These are phyloP conservation scores for Toxostoma redivivum DNA, from an alignment of 2,113 vertebrate species.

Conservation along the genomic window DNA sequence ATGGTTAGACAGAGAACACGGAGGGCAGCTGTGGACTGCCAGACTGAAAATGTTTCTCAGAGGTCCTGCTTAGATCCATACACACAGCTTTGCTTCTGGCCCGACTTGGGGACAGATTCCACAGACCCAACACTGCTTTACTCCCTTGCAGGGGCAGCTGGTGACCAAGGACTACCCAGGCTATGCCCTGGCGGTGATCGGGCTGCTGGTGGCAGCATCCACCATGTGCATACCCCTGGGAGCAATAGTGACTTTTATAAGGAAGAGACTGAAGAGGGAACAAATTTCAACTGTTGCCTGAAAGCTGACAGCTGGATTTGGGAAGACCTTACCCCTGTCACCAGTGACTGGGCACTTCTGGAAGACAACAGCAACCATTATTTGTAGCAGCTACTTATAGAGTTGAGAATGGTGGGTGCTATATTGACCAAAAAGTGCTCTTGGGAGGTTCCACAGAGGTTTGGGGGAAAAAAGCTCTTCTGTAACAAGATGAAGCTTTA, in stretches of 20 bases:
- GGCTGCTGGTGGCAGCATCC: conserved; percentile 80
- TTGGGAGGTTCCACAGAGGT: background rate
- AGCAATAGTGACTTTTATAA: conserved; percentile 73
- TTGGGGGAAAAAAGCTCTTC: background rate
- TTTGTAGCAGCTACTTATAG: background rate
- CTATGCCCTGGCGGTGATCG: conserved; percentile 78
- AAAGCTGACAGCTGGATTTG: background rate
- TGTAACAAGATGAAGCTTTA: background rate
- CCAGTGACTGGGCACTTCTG: background rate
- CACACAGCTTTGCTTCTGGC: background rate
- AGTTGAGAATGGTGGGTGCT: background rate
- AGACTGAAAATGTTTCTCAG: background rate
- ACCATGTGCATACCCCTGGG: conserved; percentile 82
- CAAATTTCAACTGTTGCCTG: background rate
- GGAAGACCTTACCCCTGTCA: background rate
- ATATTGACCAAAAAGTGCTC: conserved; percentile 5
- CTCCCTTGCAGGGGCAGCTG: conserved; percentile 79
- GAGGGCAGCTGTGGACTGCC: fast-evolving
- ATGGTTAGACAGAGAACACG: fast-evolving
- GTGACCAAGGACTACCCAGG: conserved; percentile 82
- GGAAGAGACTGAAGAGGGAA: conserved; percentile 48
- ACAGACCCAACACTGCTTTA: background rate
- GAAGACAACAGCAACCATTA: conserved; percentile 27
- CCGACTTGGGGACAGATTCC: fast-evolving
- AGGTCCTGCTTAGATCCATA: fast-evolving